Evolutionary conservation across 35 echinoderm and acorn worm species (phyloP).

Genomic region (Amphiura filiformis): DNA sequence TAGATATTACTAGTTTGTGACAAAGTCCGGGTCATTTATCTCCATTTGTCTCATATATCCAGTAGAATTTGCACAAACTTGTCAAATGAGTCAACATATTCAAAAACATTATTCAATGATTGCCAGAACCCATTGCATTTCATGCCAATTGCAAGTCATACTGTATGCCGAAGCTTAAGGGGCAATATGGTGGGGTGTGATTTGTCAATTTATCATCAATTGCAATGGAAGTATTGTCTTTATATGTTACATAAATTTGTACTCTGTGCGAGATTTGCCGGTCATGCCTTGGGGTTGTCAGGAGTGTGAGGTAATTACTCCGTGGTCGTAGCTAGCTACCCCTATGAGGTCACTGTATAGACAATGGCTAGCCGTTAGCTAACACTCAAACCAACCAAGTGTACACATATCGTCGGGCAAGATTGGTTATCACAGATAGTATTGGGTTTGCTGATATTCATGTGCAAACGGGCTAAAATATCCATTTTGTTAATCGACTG

Average conservation of each 20-base stretch:
- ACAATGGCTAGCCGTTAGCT: not conserved
- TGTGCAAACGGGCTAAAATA: slow-evolving; percentile 7
- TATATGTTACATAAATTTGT: not conserved
- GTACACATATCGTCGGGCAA: not conserved
- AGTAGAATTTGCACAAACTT: too few relatives aligned
- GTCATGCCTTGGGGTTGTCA: not conserved
- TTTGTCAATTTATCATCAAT: slow-evolving; percentile 21
- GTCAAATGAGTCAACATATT: too few relatives aligned
- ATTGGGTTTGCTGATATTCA: not conserved
- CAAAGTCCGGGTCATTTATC: too few relatives aligned
- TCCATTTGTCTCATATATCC: too few relatives aligned
- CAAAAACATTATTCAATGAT: too few relatives aligned
- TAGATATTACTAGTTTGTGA: too few relatives aligned
- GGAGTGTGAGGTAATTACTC: slow-evolving; percentile 10
- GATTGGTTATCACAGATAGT: not conserved
- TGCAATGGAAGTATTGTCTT: slow-evolving; percentile 27
- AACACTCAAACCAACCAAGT: not conserved
- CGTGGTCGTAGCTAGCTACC: too few relatives aligned
- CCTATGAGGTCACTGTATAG: not conserved
- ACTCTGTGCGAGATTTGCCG: too few relatives aligned
- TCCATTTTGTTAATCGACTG: slow-evolving; percentile 6
- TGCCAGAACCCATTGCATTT: too few relatives aligned
- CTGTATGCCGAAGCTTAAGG: slow-evolving; percentile 2
- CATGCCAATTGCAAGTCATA: too few relatives aligned
- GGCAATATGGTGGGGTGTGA: slow-evolving; percentile 2